Evolutionary conservation across 2,113 vertebrate genomes (phyloP).

Genomic region (Nothoprocta pentlandii): DNA sequence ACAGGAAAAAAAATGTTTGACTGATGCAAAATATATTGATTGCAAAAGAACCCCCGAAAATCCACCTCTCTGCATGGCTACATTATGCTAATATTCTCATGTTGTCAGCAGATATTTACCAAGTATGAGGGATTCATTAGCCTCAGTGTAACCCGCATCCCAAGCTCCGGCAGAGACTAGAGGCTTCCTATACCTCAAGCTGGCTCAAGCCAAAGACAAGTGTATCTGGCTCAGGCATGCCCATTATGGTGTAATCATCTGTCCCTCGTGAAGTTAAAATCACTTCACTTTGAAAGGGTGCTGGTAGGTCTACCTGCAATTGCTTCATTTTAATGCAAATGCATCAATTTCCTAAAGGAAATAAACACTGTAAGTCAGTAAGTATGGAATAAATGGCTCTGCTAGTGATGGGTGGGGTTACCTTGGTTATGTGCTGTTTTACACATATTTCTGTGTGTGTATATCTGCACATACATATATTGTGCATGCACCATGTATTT

Average conservation of each 20-base stretch:
- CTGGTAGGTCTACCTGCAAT: slow-evolving; percentile 38
- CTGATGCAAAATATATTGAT: not conserved
- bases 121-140: slow-evolving; percentile 56
- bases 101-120: slow-evolving; percentile 34
- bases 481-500: not conserved
- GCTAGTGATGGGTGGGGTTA: not conserved
- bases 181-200: not conserved
- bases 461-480: not conserved
- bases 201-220: slow-evolving; percentile 25
- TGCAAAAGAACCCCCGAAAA: slow-evolving; percentile 12
- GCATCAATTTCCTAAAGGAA: slow-evolving; percentile 41
- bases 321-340: slow-evolving; percentile 38
- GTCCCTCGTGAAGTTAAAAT: slow-evolving; percentile 19
- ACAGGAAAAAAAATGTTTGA: not conserved
- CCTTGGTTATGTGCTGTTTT: slow-evolving; percentile 24
- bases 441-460: not conserved
- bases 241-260: slow-evolving; percentile 31
- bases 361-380: slow-evolving; percentile 35
- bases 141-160: slow-evolving; percentile 39
- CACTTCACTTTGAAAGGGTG: slow-evolving; percentile 35
- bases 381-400: slow-evolving; percentile 13
- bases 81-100: slow-evolving; percentile 28
- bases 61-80: not conserved
- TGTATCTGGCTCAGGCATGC: slow-evolving; percentile 1
- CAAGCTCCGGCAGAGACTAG: slow-evolving; percentile 29